Percentiles rank a stretch among this genome's conserved stretches.
phyloP scores from a whole-genome alignment of 1,140 invertebrate genomes.

The Ceratoteleas bidentatus region DNA sequence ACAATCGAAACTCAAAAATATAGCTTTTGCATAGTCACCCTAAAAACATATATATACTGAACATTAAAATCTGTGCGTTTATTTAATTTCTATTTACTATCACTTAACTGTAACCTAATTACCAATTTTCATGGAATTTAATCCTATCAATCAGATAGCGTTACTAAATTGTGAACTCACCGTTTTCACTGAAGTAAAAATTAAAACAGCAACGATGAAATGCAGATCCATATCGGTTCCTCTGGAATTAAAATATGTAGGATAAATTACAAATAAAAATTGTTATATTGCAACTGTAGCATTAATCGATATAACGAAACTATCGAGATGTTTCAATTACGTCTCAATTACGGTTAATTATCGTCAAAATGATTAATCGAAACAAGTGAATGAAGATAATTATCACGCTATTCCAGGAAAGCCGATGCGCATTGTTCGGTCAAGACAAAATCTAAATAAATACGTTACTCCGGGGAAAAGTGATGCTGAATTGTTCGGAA shows the following conservation, averaged over 20 bases:
- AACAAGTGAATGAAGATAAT: constrained; percentile 8
- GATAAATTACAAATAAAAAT: neutral
- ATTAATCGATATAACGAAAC: neutral
- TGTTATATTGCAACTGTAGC: neutral
- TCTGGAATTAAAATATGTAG: constrained; percentile 15
- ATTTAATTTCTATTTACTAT: too few species aligned
- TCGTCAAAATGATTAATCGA: constrained; percentile 14
- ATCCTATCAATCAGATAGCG: neutral
- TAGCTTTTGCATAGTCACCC: too few species aligned
- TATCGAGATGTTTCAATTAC: neutral
- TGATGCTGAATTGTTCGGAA: constrained; percentile 50
- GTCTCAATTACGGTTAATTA: constrained; percentile 5
- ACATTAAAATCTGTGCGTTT: too few species aligned
- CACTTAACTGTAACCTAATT: too few species aligned
- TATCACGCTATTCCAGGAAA: neutral
- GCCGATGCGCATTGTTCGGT: constrained; percentile 4
- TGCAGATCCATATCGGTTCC: constrained; percentile 18
- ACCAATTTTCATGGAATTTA: too few species aligned
- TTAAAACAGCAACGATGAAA: constrained; percentile 4
- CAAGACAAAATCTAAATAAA: constrained; percentile 22
- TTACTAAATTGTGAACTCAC: neutral
- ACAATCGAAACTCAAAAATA: too few species aligned
- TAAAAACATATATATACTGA: too few species aligned
- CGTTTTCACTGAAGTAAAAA: constrained; percentile 12
- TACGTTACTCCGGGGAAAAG: constrained; percentile 35